Base-by-base conservation (phyloP, 2,888 invertebrate genomes). In the Agonum fuliginosum region DNA sequence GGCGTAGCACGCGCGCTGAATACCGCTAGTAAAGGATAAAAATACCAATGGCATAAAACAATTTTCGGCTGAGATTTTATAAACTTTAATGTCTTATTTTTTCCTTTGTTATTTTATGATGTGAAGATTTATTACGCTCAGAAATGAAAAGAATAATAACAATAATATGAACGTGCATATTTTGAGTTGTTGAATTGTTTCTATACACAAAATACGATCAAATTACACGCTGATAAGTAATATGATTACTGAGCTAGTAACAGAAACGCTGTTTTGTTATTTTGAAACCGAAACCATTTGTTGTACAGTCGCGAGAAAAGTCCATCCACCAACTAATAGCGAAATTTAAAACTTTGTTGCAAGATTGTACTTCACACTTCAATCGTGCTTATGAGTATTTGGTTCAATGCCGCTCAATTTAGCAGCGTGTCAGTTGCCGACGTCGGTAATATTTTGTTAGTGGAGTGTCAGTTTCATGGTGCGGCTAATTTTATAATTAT, bases 161-260 rank as follows among this genome's bases (percentile, higher is more conserved):
- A 30, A 30, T 30, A 30, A 30, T 8, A 30, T 43, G 43, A 14
- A 43, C 43, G 43, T 43, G 43, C 43, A 12, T 43, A 14, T 10
- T 43, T 19, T 20, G 17, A 20, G 3, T 20, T 54, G 30, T 62
- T 62, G 30, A 62, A 62, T 34, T 62, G 58, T 62, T 27, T 17
- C 30, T 62, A 27, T 62, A 62, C 54, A 65, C 14, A 65, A 58
- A 14, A 17, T 19, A 8, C 46, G 54, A 67, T 67, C 67, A 37
- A 20, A 41, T 67, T 67, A 19, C 67, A 67, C 22, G 37, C 20
- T 67, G 67, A 67, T 67, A 67, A 67, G 41, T 67, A 67, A 67
- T 67, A 41, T 67, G 67, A 67, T 67, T 67, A 67, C 37, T 67
- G 67, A 8, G 27, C 58, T 62, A 62, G 58, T 62, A 46, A 46